Evolutionary conservation across 2,113 vertebrate species (phyloP).

Genomic region (Sphaerodactylus townsendi): DNA sequence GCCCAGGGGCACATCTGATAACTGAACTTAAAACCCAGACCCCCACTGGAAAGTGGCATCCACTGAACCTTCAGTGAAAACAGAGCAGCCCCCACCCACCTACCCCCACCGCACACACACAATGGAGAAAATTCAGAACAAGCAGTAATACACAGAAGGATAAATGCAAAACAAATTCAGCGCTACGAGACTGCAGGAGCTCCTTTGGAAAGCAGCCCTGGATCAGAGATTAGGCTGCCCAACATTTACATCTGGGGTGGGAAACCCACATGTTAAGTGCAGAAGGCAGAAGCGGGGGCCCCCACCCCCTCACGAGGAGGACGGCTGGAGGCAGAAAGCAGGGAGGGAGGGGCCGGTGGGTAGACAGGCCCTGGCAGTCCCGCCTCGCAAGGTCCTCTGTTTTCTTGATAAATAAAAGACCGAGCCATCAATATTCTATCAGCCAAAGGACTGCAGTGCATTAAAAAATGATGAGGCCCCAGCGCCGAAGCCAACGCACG

Average conservation of each 20-base stretch:
- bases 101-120: too few species aligned
- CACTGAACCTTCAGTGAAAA: too few species aligned
- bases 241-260: not conserved
- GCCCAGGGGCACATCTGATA: not conserved
- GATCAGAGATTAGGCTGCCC: not conserved
- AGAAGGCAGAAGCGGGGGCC: too few species aligned
- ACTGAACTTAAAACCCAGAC: not conserved
- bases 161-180: too few species aligned
- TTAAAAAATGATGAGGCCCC: slow-evolving; percentile 73
- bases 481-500: slow-evolving; percentile 27
- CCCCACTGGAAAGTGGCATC: too few species aligned
- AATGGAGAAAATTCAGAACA: too few species aligned
- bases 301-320: too few species aligned
- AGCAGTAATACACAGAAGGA: too few species aligned
- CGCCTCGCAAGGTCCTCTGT: not conserved
- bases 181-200: too few species aligned
- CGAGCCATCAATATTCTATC: slow-evolving; percentile 72
- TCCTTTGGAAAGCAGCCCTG: not conserved
- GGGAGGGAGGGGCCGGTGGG: not conserved
- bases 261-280: too few species aligned
- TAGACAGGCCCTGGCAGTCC: not conserved
- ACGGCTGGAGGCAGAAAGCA: not conserved
- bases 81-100: too few species aligned
- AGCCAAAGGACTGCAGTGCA: slow-evolving; percentile 65
- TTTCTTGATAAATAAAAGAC: slow-evolving; percentile 67